Evolutionary conservation across 35 echinoderm and acorn worm genomes (phyloP).

Genomic region (Diadema setosum): DNA sequence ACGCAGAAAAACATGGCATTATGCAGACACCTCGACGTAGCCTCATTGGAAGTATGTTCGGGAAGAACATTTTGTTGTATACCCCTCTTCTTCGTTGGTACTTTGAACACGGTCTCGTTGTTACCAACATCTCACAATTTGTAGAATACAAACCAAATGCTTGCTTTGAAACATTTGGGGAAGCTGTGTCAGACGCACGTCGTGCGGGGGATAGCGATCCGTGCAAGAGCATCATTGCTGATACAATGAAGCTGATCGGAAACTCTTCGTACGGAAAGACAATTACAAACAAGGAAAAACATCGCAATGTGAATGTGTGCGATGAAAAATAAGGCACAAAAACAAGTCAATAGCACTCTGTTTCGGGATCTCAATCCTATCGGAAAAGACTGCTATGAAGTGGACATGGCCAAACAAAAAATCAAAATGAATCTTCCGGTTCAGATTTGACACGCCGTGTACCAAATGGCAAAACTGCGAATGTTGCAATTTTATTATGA

Average conservation of each 20-base stretch:
- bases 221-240: conserved; percentile 23
- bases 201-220: conserved; percentile 10
- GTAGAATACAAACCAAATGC: not conserved
- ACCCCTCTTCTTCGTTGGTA: conserved; percentile 41
- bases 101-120: conserved; percentile 3
- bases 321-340: not conserved
- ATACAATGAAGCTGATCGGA: conserved; percentile 61
- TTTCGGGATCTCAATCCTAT: conserved; percentile 31
- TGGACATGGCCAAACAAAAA: conserved; percentile 17
- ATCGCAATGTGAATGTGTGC: conserved; percentile 18
- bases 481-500: conserved; percentile 72
- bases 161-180: conserved; percentile 34
- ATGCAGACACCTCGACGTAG: not conserved
- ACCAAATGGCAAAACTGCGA: conserved; percentile 42
- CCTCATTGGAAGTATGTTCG: conserved; percentile 49
- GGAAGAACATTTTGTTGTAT: not conserved
- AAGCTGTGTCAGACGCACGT: conserved; percentile 15
- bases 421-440: conserved; percentile 43
- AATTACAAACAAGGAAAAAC: conserved; percentile 40
- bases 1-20: not conserved
- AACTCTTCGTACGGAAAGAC: conserved; percentile 65
- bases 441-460: conserved; percentile 38
- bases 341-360: not conserved
- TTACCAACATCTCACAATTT: conserved; percentile 24
- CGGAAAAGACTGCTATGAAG: conserved; percentile 14